Evolutionary conservation across 2,888 invertebrate species (phyloP).

Genomic region (Myopa tessellatipennis): DNA sequence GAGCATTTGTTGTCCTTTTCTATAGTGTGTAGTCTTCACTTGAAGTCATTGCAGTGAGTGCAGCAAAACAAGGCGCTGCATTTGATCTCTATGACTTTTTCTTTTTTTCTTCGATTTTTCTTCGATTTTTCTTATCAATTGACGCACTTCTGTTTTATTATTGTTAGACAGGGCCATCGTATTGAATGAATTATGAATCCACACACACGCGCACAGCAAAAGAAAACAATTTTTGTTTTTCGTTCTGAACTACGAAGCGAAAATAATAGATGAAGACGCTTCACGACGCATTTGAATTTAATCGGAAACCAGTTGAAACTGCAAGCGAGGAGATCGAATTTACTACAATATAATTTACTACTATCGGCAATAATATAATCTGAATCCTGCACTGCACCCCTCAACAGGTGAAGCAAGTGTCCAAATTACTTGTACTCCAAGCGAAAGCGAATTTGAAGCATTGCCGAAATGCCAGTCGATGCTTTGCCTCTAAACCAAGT

Average conservation of each 20-base stretch:
- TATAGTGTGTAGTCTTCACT: background rate
- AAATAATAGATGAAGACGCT: background rate
- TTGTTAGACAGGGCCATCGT: background rate
- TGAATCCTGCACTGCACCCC: background rate
- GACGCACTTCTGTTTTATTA: slow-evolving; percentile 13
- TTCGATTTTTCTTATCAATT: slow-evolving; percentile 25
- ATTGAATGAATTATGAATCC: background rate
- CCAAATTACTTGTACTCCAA: too few species aligned
- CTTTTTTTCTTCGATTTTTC: background rate
- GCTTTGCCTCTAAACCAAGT: too few species aligned
- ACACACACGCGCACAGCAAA: too few species aligned
- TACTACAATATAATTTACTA: too few species aligned
- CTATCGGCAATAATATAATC: background rate
- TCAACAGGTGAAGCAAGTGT: too few species aligned
- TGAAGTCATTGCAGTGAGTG: background rate
- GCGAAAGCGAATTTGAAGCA: too few species aligned
- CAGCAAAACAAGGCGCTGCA: slow-evolving; percentile 9
- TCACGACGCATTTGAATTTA: slow-evolving; percentile 8
- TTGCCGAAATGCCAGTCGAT: too few species aligned
- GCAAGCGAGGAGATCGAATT: background rate
- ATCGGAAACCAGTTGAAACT: background rate
- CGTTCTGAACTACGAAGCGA: too few species aligned
- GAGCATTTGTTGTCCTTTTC: background rate
- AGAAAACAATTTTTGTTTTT: too few species aligned
- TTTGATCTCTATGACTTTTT: background rate